phyloP scores from a whole-genome alignment of 1,140 invertebrate genomes.

The Eueides isabella region DNA sequence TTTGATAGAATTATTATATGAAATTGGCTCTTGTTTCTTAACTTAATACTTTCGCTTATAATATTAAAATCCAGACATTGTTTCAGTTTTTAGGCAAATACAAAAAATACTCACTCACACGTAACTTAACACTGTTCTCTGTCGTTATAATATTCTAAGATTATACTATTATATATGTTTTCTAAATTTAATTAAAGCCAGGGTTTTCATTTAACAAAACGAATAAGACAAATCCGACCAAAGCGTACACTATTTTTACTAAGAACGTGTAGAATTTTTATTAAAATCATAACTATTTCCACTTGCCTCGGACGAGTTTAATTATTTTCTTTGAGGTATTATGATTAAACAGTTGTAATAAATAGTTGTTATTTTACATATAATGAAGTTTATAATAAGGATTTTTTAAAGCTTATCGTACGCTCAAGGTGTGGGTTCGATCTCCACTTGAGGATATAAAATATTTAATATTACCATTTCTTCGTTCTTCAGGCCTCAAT shows the following conservation, averaged over 20 bases:
- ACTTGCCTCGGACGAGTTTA: not conserved
- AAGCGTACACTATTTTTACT: not conserved
- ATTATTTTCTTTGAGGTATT: constrained; percentile 15
- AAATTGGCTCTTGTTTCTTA: too few species aligned
- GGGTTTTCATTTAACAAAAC: not conserved
- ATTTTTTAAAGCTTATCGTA: too few species aligned
- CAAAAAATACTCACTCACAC: too few species aligned
- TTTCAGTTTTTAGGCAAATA: too few species aligned
- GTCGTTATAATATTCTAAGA: not conserved
- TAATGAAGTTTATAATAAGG: not conserved
- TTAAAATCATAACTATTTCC: constrained; percentile 8
- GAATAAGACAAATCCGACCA: not conserved
- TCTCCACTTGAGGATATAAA: too few species aligned
- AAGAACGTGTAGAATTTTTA: constrained; percentile 11
- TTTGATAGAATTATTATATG: too few species aligned
- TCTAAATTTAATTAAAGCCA: not conserved
- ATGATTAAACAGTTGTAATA: not conserved
- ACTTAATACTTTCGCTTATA: too few species aligned
- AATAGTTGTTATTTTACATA: not conserved
- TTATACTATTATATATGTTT: too few species aligned
- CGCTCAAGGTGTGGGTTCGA: too few species aligned
- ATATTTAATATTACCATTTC: too few species aligned
- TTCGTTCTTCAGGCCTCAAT: too few species aligned
- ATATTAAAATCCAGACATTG: too few species aligned
- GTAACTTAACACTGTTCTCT: not conserved